Evolutionary conservation across 1,140 invertebrate species (phyloP).

Genomic region (Drosophila rhopaloa): DNA sequence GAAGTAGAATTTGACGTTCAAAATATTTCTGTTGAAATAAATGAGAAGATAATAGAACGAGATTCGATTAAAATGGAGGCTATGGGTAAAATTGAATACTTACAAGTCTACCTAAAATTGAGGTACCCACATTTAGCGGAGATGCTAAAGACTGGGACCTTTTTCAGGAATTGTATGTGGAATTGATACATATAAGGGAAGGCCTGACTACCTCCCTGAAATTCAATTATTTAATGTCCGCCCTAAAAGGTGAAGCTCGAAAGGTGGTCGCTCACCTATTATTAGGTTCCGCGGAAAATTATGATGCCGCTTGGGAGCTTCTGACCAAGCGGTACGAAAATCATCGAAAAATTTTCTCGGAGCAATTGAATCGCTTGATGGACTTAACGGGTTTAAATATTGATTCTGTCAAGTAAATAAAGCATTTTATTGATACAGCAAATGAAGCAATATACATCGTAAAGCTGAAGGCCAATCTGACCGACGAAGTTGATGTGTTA

Average conservation of each 20-base stretch:
- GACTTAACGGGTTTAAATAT: too few species aligned
- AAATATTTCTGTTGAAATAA: background rate
- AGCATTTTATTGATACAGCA: background rate
- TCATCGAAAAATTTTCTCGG: too few species aligned
- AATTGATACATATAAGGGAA: slow-evolving; percentile 2
- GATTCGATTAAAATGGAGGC: background rate
- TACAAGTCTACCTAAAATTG: too few species aligned
- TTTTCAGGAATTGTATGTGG: background rate
- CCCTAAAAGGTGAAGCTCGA: background rate
- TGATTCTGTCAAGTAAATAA: too few species aligned
- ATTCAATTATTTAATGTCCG: background rate
- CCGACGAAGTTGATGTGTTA: background rate
- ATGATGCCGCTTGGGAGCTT: background rate
- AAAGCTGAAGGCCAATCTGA: background rate
- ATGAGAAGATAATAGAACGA: background rate
- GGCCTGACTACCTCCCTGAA: background rate
- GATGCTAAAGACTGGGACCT: background rate
- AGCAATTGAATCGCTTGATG: too few species aligned
- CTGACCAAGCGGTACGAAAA: too few species aligned
- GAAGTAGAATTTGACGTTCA: background rate
- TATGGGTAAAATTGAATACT: too few species aligned
- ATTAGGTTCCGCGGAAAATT: slow-evolving; percentile 1
- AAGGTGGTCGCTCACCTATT: background rate
- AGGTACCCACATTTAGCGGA: too few species aligned
- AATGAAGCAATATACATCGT: slow-evolving; percentile 1